Conservation (phyloP, 2,888 invertebrate genomes). For the Caradrina kadenii region DNA sequence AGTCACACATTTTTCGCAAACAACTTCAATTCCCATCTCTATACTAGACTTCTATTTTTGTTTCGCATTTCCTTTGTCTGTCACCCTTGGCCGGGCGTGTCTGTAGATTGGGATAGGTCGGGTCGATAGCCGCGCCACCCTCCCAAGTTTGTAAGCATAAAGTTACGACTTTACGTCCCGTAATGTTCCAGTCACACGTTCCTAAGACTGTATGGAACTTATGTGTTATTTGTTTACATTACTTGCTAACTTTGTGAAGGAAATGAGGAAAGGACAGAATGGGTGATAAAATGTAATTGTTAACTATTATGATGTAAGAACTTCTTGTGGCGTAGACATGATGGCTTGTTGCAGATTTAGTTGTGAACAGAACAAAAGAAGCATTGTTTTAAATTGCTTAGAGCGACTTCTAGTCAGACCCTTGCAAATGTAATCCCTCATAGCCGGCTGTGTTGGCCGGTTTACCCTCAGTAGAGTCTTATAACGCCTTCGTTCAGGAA, state of each 20-base stretch:
- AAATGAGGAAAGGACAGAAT: constrained; percentile 27
- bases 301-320: constrained; percentile 20
- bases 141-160: constrained; percentile 48
- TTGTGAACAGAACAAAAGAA: neutral
- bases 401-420: neutral
- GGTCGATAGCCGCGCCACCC: constrained; percentile 74
- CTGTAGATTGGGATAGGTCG: constrained; percentile 82
- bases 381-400: neutral
- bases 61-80: constrained; percentile 49
- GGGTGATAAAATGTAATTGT: constrained; percentile 21
- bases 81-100: constrained; percentile 67
- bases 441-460: neutral
- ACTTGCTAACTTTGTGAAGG: constrained; percentile 34
- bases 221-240: constrained; percentile 42
- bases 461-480: constrained; percentile 32
- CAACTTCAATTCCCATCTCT: constrained; percentile 18
- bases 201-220: constrained; percentile 38
- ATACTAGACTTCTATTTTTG: constrained; percentile 23
- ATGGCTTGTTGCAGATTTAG: constrained; percentile 11
- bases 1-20: neutral
- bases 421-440: constrained; percentile 21
- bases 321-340: constrained; percentile 15
- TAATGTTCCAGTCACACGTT: constrained; percentile 47
- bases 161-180: constrained; percentile 46
- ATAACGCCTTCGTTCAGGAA: constrained; percentile 28